Percentiles rank a stretch among this genome's conserved stretches.
Evolutionary conservation across 2,113 vertebrate species (phyloP).

Genomic region (Mustela lutreola): DNA sequence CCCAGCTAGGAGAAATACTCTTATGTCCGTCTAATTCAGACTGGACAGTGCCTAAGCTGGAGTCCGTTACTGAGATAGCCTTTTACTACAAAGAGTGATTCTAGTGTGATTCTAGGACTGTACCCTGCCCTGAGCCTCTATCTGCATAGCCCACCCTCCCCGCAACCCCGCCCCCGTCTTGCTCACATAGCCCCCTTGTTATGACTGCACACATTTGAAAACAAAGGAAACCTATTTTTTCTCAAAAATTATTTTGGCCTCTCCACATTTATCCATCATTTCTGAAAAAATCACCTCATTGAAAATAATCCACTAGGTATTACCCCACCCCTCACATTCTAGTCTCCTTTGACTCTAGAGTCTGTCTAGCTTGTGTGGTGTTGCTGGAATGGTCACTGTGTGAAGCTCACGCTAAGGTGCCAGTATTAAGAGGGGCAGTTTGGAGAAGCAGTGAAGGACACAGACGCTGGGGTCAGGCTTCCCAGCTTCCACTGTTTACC

Average conservation of each 20-base stretch:
- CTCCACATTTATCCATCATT: not conserved
- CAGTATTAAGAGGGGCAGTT: rapidly evolving
- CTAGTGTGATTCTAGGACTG: not conserved
- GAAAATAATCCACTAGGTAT: not conserved
- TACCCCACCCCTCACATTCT: not conserved
- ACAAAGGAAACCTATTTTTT: not conserved
- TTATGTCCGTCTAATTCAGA: not conserved
- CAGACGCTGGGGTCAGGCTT: not conserved
- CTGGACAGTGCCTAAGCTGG: not conserved
- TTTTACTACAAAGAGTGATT: not conserved
- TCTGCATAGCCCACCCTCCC: too few species aligned
- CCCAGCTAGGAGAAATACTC: not conserved
- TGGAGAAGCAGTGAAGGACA: not conserved
- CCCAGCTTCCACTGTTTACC: not conserved
- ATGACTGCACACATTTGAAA: not conserved
- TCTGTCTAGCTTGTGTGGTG: not conserved
- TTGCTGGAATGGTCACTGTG: not conserved
- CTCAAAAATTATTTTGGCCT: not conserved
- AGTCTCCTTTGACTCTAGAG: not conserved
- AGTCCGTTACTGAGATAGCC: not conserved
- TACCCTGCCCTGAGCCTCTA: not conserved
- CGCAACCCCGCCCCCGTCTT: too few species aligned
- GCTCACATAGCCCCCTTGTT: not conserved
- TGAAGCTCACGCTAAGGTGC: not conserved
- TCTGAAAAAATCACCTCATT: not conserved